Conservation (phyloP, 1,140 invertebrate genomes). For the Antheraea mylitta region DNA sequence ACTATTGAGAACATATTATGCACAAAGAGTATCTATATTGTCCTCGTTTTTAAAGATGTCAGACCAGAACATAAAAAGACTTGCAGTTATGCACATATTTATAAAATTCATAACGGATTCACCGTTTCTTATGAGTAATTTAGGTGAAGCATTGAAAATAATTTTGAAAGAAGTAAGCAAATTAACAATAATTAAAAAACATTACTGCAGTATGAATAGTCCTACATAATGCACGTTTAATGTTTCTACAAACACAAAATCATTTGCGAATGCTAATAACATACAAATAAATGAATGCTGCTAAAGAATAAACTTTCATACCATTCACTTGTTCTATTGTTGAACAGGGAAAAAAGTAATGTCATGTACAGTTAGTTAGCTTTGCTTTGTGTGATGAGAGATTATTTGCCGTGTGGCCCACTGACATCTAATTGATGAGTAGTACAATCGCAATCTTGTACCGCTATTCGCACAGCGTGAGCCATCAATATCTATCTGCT, state of each 20-base stretch:
- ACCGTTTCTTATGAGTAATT: not conserved
- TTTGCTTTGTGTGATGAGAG: constrained; percentile 39
- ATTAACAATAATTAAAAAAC: too few species aligned
- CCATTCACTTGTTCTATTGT: constrained; percentile 14
- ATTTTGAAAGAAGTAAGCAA: too few species aligned
- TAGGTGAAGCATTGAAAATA: too few species aligned
- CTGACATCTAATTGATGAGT: constrained; percentile 60
- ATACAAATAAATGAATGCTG: not conserved
- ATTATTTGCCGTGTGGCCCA: constrained; percentile 47
- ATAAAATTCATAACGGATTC: not conserved
- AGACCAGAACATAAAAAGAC: not conserved
- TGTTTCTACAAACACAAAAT: not conserved
- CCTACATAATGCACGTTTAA: too few species aligned
- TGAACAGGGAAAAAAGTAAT: constrained; percentile 34
- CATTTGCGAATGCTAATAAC: not conserved
- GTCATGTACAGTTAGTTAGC: constrained; percentile 53
- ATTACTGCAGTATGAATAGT: too few species aligned
- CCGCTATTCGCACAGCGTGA: constrained; percentile 43
- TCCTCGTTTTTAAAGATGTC: not conserved
- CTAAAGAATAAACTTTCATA: not conserved
- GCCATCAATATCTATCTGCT: constrained; percentile 20
- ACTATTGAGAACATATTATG: not conserved
- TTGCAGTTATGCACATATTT: not conserved
- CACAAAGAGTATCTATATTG: not conserved
- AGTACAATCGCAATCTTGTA: constrained; percentile 44